Evolutionary conservation across 2,888 invertebrate genomes (phyloP), one percentile per base, ranked within the genome.

Genomic region (Meghimatium bilineatum): DNA sequence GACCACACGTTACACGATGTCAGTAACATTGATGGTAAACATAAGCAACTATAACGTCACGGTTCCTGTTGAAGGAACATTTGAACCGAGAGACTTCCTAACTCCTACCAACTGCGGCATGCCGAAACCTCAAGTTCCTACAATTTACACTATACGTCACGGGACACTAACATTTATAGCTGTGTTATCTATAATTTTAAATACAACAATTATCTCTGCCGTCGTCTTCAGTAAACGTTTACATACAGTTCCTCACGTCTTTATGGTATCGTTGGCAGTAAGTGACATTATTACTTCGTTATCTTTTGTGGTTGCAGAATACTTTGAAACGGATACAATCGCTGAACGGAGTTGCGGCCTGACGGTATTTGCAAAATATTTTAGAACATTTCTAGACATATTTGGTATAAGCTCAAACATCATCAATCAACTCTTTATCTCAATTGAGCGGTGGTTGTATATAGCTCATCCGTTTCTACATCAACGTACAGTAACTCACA

Each of bases 381-480:
- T n/a, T 2, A 56, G 29, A 34, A 23, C 26, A 20, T 63, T 77
- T 38, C 36, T 77, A 12, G 12, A 8, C 44, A 12, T 12, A 12
- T 44, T 44, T 44, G 36, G 63, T 38, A 17, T 63, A 0, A 26
- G 14, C n/a, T 77, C 63, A 29, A 69, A 32, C 49, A 10, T 36
- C 23, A 14, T 6, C 20, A 67, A 69, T 32, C 36, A 52, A 20
- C 29, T 67, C 44, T 14, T 69, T 2, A 79, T 79, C n/a, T 79
- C 79, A 17, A 20, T 49, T 17, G 79, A 79, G 49, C 79, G 79
- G n/a, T 79, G 79, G 79, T 29, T 79, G 17, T 79, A 56, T 34
- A 79, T 79, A n/a, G 69, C 69, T 20, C 79, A 32, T 1, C 79
- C 79, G 26, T 79, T 79, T 36, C 17, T 67, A 3, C 79, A 79